Evolutionary conservation across 2,797 vertebrate species (phyloP), one percentile per base, ranked within the genome.

Genomic region (Anisognathus igniventris): DNA sequence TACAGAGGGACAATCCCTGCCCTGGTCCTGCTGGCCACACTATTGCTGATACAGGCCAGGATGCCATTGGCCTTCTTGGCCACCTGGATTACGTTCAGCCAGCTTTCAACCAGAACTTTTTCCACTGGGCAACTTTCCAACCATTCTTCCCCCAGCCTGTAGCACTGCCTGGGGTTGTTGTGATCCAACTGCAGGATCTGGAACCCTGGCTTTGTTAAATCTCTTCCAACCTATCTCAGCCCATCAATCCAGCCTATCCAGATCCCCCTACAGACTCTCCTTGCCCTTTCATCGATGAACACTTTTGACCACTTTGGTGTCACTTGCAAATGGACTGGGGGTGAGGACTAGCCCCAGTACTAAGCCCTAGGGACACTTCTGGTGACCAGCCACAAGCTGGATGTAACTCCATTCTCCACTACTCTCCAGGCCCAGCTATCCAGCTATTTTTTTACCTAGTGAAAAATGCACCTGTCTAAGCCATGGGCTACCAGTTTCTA

Each of bases 1-100:
- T 12, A 39, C 16, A 65, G 16, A 1, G 13, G 12, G 0, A 44
- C 3, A 7, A 18, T 30, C 39, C 0, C 16, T 25, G 21, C 20
- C n/a, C 28, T 44, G 37, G 2, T 21, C 39, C 60, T 66, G 30
- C n/a, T 60, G 60, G 7, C 14, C 37, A 22, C 24, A 30, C 7
- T 3, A 15, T 2, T 9, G 2, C 30, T 33, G 53, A 22, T 16
- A 3, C 6, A 47, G 33, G 7, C 39, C 61, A 53, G 39, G 61
- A 23, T 47, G 25, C 3, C 39, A 45, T 0, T 40, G 17, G 45
- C 53, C 14, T 19, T 30, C 30, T 47, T 39, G 14, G n/a, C 13
- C 28, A 39, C 16, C 37, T 65, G 20, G 37, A 4, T 65, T 5
- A 39, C 12, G 4, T 39, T 57, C 44, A 65, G 20, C 24, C 5